phyloP scores from a whole-genome alignment of 2,888 invertebrate species.

The Megamerina dolium region DNA sequence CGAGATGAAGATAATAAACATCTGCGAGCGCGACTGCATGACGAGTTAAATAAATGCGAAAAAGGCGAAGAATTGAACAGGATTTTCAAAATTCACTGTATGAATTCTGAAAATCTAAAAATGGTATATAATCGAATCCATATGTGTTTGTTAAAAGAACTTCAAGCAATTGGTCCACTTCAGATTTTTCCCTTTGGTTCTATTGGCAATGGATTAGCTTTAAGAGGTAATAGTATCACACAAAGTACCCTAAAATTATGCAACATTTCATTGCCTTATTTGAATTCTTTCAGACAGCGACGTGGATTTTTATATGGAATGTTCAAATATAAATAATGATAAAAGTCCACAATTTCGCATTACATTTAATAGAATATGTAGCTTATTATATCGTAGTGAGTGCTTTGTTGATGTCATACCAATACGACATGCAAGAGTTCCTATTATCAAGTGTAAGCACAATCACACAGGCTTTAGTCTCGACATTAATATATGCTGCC shows the following conservation, averaged over 20 bases:
- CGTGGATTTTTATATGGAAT: conserved; percentile 61
- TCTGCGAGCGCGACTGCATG: conserved; percentile 22
- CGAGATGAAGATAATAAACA: conserved; percentile 25
- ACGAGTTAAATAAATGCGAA: conserved; percentile 18
- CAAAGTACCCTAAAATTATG: no score
- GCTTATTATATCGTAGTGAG: conserved; percentile 46
- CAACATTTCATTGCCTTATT: not conserved
- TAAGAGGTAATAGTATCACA: conserved; percentile 48
- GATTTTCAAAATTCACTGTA: conserved; percentile 27
- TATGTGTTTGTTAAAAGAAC: conserved; percentile 28
- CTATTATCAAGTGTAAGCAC: conserved; percentile 70
- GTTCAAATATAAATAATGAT: no score
- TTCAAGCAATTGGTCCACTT: conserved; percentile 33
- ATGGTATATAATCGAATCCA: conserved; percentile 28
- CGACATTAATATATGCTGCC: conserved; percentile 69
- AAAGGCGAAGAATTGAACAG: conserved; percentile 24
- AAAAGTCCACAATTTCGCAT: conserved; percentile 7
- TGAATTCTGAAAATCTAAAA: conserved; percentile 24
- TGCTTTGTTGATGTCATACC: conserved; percentile 51
- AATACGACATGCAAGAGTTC: conserved; percentile 68
- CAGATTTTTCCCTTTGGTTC: conserved; percentile 64
- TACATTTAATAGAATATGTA: conserved; percentile 39
- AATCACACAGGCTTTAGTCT: conserved; percentile 57
- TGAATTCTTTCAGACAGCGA: conserved; percentile 54
- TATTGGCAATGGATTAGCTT: conserved; percentile 63